Conservation (phyloP, 2,888 invertebrate genomes). For the Punctoribates punctum region DNA sequence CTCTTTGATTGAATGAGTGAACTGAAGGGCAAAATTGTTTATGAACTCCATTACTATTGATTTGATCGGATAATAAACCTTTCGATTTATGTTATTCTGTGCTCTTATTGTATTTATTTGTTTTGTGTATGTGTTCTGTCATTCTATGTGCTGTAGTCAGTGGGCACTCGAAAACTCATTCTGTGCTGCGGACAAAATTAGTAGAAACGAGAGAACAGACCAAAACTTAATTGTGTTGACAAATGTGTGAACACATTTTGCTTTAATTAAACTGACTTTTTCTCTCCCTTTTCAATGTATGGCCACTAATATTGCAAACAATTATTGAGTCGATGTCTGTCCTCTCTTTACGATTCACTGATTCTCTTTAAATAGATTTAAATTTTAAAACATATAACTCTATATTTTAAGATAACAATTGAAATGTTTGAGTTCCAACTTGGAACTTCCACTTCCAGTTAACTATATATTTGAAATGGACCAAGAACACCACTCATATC, state of each 20-base stretch:
- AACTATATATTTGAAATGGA: too few relatives aligned
- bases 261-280: neutral
- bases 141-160: neutral
- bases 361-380: too few relatives aligned
- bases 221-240: neutral
- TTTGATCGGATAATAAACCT: conserved; percentile 3
- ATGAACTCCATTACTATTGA: conserved; percentile 1
- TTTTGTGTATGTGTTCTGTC: neutral
- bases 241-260: neutral
- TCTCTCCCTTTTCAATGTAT: neutral
- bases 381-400: too few relatives aligned
- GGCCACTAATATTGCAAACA: too few relatives aligned
- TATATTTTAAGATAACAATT: too few relatives aligned
- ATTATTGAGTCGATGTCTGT: too few relatives aligned
- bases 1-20: conserved; percentile 18
- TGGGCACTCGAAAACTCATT: neutral
- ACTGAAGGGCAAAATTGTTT: conserved; percentile 21
- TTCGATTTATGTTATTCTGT: neutral
- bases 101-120: neutral
- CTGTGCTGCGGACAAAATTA: neutral
- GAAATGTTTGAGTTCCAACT: too few relatives aligned
- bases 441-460: too few relatives aligned
- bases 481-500: too few relatives aligned
- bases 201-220: neutral
- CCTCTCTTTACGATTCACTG: too few relatives aligned